phyloP scores from a whole-genome alignment of 2,797 vertebrate species.

The Kryptopterus vitreolus region DNA sequence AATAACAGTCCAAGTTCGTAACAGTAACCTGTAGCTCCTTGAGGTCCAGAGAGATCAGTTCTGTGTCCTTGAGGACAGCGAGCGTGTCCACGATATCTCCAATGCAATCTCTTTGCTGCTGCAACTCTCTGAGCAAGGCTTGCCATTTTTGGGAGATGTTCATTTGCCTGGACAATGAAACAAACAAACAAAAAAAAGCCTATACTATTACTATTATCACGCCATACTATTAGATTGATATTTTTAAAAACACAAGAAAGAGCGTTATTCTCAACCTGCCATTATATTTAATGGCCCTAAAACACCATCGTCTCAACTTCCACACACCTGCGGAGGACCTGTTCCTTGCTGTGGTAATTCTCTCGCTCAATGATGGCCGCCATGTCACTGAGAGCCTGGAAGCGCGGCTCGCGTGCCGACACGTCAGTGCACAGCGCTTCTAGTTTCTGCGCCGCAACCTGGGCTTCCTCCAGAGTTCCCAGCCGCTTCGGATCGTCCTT shows the following conservation, averaged over 20 bases:
- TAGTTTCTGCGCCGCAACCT: slow-evolving; percentile 76
- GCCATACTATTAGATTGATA: no score
- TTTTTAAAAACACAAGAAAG: no score
- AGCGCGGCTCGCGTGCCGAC: slow-evolving; percentile 78
- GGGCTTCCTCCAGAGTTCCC: slow-evolving; percentile 68
- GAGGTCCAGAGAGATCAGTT: slow-evolving; percentile 77
- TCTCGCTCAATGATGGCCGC: slow-evolving; percentile 72
- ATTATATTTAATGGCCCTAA: background rate
- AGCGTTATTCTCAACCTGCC: no score
- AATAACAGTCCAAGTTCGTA: background rate
- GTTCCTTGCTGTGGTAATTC: slow-evolving; percentile 79
- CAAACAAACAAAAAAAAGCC: no score
- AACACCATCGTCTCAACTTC: background rate
- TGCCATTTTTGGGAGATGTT: slow-evolving; percentile 78
- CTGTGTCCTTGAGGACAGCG: slow-evolving; percentile 74
- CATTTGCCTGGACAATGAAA: slow-evolving; percentile 70
- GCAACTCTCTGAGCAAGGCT: slow-evolving; percentile 76
- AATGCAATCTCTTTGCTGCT: slow-evolving; percentile 68
- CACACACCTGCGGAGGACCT: slow-evolving; percentile 73
- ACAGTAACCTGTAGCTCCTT: slow-evolving; percentile 79
- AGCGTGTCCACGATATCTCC: slow-evolving; percentile 68
- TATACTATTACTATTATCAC: no score
- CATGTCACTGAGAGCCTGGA: slow-evolving; percentile 78
- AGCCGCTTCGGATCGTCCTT: slow-evolving; percentile 69
- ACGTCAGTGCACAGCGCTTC: slow-evolving; percentile 82